Conservation (phyloP, 2,888 invertebrate genomes). For the Pristionchus japonicus region DNA sequence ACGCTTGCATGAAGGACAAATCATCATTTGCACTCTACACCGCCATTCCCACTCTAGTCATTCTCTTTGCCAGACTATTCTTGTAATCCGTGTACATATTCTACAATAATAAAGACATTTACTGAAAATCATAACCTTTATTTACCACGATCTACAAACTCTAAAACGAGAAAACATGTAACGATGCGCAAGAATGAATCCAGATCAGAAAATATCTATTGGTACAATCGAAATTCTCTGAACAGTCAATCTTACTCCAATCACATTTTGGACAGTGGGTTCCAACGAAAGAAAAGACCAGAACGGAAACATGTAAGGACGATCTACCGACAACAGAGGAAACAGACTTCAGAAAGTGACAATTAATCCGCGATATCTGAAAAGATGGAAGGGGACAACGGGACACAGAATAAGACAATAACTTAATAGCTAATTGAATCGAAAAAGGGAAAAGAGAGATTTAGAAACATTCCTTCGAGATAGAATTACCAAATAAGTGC, state of each 20-base stretch:
- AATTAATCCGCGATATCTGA: conserved; percentile 24
- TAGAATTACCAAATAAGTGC: background rate
- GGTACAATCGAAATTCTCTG: background rate
- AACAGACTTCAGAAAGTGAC: conserved; percentile 31
- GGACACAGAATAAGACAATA: background rate
- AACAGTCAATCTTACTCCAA: background rate
- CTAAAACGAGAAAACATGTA: conserved; percentile 37
- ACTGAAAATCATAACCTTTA: background rate
- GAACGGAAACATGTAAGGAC: background rate
- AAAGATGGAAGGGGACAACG: background rate
- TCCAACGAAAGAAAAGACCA: conserved; percentile 18
- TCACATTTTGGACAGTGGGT: conserved; percentile 7
- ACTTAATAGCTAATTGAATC: conserved; percentile 33
- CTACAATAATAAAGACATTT: background rate
- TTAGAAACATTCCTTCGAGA: background rate
- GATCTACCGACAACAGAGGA: background rate
- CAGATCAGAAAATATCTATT: background rate
- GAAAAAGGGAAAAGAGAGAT: background rate
- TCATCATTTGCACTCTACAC: conserved; percentile 5
- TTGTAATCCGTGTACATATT: conserved; percentile 18
- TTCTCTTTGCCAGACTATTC: background rate
- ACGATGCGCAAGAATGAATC: background rate
- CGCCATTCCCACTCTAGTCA: background rate
- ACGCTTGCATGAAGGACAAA: conserved; percentile 54
- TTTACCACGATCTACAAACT: conserved; percentile 31